Evolutionary conservation across 1,140 invertebrate genomes (phyloP).

Genomic region (Stegodyphus dumicola): DNA sequence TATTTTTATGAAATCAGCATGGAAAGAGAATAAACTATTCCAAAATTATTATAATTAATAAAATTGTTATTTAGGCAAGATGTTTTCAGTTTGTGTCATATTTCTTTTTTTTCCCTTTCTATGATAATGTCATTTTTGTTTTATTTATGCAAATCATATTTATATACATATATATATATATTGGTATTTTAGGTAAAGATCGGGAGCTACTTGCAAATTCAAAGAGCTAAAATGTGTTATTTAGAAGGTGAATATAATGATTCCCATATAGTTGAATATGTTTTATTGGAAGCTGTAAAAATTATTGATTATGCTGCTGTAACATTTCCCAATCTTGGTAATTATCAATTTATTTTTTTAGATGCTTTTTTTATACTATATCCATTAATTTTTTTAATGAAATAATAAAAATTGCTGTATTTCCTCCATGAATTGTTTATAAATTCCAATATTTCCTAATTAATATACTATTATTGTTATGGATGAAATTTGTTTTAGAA

Average conservation of each 20-base stretch:
- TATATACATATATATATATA: background rate
- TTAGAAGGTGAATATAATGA: constrained; percentile 58
- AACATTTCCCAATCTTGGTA: constrained; percentile 42
- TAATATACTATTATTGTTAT: background rate
- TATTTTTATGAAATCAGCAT: no score
- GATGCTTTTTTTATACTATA: background rate
- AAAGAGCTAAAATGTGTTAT: constrained; percentile 51
- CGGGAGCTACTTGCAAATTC: constrained; percentile 35
- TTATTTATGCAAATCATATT: no score
- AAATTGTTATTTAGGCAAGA: no score
- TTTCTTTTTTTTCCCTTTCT: no score
- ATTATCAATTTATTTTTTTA: background rate
- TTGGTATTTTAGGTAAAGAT: constrained; percentile 47
- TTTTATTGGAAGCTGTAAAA: constrained; percentile 50
- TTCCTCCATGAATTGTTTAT: no score
- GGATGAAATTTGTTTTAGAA: background rate
- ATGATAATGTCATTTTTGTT: no score
- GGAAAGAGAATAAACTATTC: no score
- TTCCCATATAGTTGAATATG: constrained; percentile 56
- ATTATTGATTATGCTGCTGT: constrained; percentile 29
- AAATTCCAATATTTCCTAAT: background rate
- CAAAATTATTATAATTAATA: no score
- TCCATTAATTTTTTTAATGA: background rate
- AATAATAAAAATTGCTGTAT: no score
- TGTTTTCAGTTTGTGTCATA: no score